These are phyloP conservation scores for Dusona sp. DNA, from an alignment of 2,888 invertebrate genomes.

Conservation along the genomic window DNA sequence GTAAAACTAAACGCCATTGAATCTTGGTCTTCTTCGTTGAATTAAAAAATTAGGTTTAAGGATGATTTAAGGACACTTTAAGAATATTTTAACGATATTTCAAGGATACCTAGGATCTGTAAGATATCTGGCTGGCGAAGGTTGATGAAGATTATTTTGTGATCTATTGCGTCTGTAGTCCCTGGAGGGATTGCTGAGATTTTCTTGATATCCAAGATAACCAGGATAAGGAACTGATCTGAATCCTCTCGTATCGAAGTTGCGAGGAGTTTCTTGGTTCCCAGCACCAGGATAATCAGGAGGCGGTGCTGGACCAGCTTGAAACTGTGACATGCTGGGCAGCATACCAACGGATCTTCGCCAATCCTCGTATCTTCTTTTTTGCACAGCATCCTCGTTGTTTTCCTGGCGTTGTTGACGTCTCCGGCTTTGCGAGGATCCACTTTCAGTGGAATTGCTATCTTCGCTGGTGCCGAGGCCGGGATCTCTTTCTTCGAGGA, in stretches of 20 bases:
- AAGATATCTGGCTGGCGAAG: slow-evolving; percentile 74
- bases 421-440: slow-evolving; percentile 81
- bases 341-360: slow-evolving; percentile 80
- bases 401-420: slow-evolving; percentile 72
- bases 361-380: slow-evolving; percentile 75
- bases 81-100: not conserved
- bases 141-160: slow-evolving; percentile 88
- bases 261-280: slow-evolving; percentile 47
- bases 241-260: slow-evolving; percentile 58
- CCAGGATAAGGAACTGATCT: slow-evolving; percentile 66
- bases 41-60: not conserved
- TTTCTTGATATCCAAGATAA: slow-evolving; percentile 65
- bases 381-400: slow-evolving; percentile 56
- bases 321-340: slow-evolving; percentile 78
- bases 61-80: not conserved
- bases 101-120: slow-evolving; percentile 78
- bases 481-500: slow-evolving; percentile 81
- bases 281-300: slow-evolving; percentile 81
- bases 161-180: slow-evolving; percentile 85
- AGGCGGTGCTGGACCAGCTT: slow-evolving; percentile 70
- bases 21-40: not conserved
- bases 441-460: slow-evolving; percentile 82
- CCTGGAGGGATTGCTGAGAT: slow-evolving; percentile 62
- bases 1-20: not conserved
- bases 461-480: slow-evolving; percentile 83